Evolutionary conservation across 2,113 vertebrate genomes (phyloP).

Genomic region (Henicopernis longicauda): DNA sequence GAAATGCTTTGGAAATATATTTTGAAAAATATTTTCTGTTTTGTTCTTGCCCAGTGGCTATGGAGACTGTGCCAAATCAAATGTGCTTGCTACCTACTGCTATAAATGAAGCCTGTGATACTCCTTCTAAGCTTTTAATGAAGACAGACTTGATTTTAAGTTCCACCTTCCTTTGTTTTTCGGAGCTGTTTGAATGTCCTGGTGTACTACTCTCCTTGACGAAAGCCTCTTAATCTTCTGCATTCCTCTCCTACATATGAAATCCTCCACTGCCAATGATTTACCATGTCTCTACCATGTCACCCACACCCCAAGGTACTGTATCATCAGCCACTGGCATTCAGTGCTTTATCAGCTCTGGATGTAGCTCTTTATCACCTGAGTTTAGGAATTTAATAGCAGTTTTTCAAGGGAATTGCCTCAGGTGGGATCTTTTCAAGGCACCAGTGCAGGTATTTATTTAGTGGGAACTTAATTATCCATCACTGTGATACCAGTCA

Average conservation of each 20-base stretch:
- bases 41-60: not conserved
- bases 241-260: not conserved
- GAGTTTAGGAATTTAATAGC: not conserved
- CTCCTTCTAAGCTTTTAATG: not conserved
- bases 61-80: not conserved
- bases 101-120: not conserved
- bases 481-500: constrained; percentile 37
- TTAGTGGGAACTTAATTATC: constrained; percentile 53
- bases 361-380: not conserved
- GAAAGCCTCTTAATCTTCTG: not conserved
- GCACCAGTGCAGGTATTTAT: constrained; percentile 6
- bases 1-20: not conserved
- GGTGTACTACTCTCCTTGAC: not conserved
- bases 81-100: not conserved
- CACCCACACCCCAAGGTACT: not conserved
- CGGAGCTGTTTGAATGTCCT: not conserved
- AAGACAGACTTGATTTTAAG: not conserved
- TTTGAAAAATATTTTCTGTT: constrained; percentile 45
- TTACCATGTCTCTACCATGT: not conserved
- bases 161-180: not conserved
- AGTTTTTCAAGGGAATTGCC: not conserved
- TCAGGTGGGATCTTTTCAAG: constrained; percentile 36
- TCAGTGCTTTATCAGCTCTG: not conserved
- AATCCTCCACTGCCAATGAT: not conserved
- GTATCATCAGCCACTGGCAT: not conserved